Evolutionary conservation across 2,888 invertebrate species (phyloP).

Genomic region (Blastobasis adustella): DNA sequence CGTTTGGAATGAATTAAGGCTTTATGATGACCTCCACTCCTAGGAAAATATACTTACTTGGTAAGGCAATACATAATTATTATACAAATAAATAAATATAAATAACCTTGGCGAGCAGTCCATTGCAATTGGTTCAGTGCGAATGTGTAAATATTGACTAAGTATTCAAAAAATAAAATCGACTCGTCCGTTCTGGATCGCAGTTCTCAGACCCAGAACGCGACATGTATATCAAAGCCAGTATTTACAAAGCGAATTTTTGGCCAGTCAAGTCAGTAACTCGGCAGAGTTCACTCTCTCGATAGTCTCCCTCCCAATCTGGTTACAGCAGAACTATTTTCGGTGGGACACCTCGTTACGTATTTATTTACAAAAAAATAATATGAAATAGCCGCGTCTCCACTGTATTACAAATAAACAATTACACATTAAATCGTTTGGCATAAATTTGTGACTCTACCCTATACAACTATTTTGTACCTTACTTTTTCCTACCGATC

Average conservation of each 20-base stretch:
- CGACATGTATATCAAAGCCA: constrained; percentile 23
- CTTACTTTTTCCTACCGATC: constrained; percentile 29
- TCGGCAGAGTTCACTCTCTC: constrained; percentile 52
- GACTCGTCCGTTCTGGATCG: too few relatives aligned
- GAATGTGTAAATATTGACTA: too few relatives aligned
- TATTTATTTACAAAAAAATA: constrained; percentile 45
- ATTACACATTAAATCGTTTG: constrained; percentile 60
- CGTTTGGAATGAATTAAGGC: constrained; percentile 9
- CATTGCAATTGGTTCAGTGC: too few relatives aligned
- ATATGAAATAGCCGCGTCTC: constrained; percentile 39
- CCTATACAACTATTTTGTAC: constrained; percentile 61
- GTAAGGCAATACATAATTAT: too few relatives aligned
- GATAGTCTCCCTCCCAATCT: constrained; percentile 16
- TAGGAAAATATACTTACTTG: too few relatives aligned
- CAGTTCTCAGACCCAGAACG: too few relatives aligned
- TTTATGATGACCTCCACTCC: too few relatives aligned
- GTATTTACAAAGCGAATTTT: constrained; percentile 66
- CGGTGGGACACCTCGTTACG: constrained; percentile 64
- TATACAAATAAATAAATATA: too few relatives aligned
- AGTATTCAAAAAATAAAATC: too few relatives aligned
- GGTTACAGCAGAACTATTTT: constrained; percentile 44
- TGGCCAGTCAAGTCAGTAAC: constrained; percentile 59
- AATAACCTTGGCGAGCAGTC: too few relatives aligned
- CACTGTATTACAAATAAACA: constrained; percentile 27
- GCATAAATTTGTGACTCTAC: constrained; percentile 68